Percentiles rank a stretch among this genome's conserved stretches.
Conservation (phyloP, 2,113 vertebrate genomes). For the Callaeas wilsoni region DNA sequence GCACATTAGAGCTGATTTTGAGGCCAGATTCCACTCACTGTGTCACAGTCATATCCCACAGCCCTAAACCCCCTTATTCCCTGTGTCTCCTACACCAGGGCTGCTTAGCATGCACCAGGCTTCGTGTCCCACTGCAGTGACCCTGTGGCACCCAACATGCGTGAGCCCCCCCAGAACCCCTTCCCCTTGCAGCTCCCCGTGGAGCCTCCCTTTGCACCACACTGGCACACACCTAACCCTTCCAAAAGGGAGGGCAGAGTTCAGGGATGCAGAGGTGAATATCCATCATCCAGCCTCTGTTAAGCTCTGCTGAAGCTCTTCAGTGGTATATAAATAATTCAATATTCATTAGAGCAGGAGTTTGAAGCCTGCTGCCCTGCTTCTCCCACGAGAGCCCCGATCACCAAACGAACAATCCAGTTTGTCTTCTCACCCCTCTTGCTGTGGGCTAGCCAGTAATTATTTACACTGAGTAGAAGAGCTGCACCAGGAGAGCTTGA, state of each 20-base stretch:
- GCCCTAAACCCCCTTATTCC: not conserved
- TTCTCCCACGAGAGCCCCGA: not conserved
- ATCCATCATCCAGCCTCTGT: not conserved
- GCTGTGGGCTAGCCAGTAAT: not conserved
- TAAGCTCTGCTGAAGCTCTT: not conserved
- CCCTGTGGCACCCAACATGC: fast-evolving
- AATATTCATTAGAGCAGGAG: constrained; percentile 7
- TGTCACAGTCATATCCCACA: not conserved
- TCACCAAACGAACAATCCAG: not conserved
- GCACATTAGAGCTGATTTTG: not conserved
- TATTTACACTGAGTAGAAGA: constrained; percentile 13
- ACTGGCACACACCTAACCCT: not conserved
- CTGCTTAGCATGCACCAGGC: not conserved
- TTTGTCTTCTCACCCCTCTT: not conserved
- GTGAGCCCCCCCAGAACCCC: fast-evolving
- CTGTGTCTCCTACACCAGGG: not conserved
- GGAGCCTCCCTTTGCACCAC: not conserved
- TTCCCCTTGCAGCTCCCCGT: fast-evolving
- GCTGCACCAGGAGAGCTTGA: not conserved
- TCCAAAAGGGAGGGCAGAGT: not conserved
- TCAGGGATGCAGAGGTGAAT: not conserved
- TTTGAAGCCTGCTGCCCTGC: not conserved
- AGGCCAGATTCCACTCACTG: not conserved
- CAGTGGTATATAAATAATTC: not conserved
- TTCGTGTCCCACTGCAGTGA: not conserved